Conservation (phyloP, 2,888 invertebrate species). For the Xanthia togata region DNA sequence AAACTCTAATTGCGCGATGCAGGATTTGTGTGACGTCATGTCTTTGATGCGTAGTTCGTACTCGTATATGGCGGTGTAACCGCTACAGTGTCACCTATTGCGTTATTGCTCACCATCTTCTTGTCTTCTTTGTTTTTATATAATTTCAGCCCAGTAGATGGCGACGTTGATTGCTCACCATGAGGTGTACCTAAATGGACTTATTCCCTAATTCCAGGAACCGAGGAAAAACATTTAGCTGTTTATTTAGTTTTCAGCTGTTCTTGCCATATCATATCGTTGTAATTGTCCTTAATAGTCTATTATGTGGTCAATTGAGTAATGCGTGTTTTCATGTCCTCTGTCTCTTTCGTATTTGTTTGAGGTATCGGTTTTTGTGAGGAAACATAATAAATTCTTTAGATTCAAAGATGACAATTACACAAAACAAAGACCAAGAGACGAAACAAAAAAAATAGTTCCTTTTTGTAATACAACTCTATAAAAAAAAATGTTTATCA, state of each 20-base stretch:
- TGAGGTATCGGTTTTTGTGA: too few species aligned
- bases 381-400: too few species aligned
- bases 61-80: too few species aligned
- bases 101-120: neutral
- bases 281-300: conserved; percentile 51
- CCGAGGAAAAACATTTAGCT: conserved; percentile 11
- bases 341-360: too few species aligned
- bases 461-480: too few species aligned
- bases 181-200: neutral
- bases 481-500: too few species aligned
- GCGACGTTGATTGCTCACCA: neutral
- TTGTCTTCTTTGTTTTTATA: neutral
- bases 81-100: neutral
- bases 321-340: neutral
- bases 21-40: too few species aligned
- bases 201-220: conserved; percentile 23
- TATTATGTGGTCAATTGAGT: conserved; percentile 9
- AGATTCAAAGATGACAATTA: too few species aligned
- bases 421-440: too few species aligned
- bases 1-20: too few species aligned
- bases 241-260: conserved; percentile 1
- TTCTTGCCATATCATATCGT: conserved; percentile 22
- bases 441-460: too few species aligned
- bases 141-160: neutral
- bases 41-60: too few species aligned